A percentile compares a stretch with the other conserved stretches of the same genome.
phyloP scores from a whole-genome alignment of 1,140 invertebrate species.

The Polypedilum vanderplanki region DNA sequence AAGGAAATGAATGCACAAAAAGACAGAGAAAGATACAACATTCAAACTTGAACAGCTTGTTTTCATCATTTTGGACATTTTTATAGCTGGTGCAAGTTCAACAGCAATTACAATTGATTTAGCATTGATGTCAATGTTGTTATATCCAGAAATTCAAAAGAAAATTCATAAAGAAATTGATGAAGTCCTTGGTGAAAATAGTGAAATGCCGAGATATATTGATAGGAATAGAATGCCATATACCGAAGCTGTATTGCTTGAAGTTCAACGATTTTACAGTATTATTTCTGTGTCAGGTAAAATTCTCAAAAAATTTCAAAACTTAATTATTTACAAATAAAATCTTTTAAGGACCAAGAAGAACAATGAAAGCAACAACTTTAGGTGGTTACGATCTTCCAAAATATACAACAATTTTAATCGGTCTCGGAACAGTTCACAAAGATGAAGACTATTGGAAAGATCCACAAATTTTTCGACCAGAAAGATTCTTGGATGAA shows the following conservation, averaged over 20 bases:
- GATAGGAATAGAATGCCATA: constrained; percentile 51
- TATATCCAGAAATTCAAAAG: constrained; percentile 58
- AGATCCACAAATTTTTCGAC: constrained; percentile 61
- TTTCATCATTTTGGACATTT: constrained; percentile 61
- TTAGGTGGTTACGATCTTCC: constrained; percentile 60
- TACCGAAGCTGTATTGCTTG: constrained; percentile 56
- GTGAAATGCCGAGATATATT: constrained; percentile 38
- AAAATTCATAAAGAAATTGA: constrained; percentile 61
- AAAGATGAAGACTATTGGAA: constrained; percentile 55
- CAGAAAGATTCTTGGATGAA: constrained; percentile 58
- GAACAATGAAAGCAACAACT: constrained; percentile 51
- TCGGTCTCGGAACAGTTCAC: constrained; percentile 58
- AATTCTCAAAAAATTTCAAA: too few species aligned
- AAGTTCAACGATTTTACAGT: constrained; percentile 55
- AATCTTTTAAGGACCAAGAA: constrained; percentile 56
- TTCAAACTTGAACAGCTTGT: constrained; percentile 63
- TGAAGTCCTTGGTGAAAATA: constrained; percentile 41
- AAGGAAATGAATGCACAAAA: constrained; percentile 54
- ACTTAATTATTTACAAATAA: too few species aligned
- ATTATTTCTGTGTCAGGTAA: constrained; percentile 46
- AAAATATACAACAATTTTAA: constrained; percentile 56
- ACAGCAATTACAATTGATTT: constrained; percentile 66
- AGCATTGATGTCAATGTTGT: constrained; percentile 57
- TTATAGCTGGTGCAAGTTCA: constrained; percentile 64
- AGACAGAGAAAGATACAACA: constrained; percentile 40